phyloP scores from a whole-genome alignment of 53 echinoderm and acorn worm genomes.

The Hippasteria phrygiana region DNA sequence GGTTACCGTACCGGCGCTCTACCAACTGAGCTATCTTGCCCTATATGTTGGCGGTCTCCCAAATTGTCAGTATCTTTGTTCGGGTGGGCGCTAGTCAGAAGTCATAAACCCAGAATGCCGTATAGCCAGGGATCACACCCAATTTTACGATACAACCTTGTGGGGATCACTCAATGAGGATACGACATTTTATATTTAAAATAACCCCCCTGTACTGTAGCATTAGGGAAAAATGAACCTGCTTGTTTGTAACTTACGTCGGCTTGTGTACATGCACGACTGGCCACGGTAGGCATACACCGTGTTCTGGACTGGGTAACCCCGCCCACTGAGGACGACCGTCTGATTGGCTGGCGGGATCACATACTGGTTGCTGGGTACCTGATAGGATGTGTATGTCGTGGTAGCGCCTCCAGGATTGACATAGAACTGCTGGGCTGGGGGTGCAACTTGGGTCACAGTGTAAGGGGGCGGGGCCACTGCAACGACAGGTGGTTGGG shows the following conservation, averaged over 20 bases:
- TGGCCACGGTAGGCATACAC: slow-evolving; percentile 84
- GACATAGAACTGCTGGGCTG: slow-evolving; percentile 16
- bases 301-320: slow-evolving; percentile 79
- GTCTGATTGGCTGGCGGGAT: slow-evolving; percentile 46
- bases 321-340: slow-evolving; percentile 10
- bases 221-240: background rate
- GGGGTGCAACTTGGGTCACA: slow-evolving; percentile 33
- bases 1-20: no score
- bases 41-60: no score
- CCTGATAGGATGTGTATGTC: slow-evolving; percentile 54
- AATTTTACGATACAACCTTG: no score
- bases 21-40: no score
- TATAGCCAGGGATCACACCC: no score
- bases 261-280: slow-evolving; percentile 26
- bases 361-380: slow-evolving; percentile 14
- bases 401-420: slow-evolving; percentile 1
- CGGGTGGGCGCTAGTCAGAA: no score
- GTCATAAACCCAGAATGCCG: no score
- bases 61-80: no score
- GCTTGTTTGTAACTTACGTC: background rate
- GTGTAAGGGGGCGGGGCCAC: slow-evolving; percentile 34
- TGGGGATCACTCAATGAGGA: no score
- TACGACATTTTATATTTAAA: no score
- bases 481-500: slow-evolving; percentile 13
- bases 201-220: no score